A percentile compares a stretch with the other conserved stretches of the same genome.
These are phyloP conservation scores for Orthonychiurus folsomi DNA, from an alignment of 2,888 invertebrate genomes.

Conservation along the genomic window DNA sequence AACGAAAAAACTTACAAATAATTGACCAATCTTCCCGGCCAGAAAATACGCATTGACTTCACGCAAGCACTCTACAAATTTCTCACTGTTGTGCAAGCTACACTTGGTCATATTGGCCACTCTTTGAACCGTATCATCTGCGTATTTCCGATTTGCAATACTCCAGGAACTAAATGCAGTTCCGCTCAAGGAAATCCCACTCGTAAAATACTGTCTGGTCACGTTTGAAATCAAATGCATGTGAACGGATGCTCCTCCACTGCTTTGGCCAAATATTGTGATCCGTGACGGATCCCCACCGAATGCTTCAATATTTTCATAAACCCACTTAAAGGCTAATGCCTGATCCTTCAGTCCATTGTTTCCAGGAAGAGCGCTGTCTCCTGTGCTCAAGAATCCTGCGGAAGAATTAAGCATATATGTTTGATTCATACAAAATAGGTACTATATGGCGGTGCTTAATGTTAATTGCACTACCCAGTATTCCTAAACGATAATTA, in stretches of 20 bases:
- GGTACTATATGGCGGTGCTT: too few relatives aligned
- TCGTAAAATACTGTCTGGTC: constrained; percentile 21
- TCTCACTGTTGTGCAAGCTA: constrained; percentile 17
- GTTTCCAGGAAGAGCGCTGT: constrained; percentile 14
- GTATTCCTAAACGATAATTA: constrained; percentile 26
- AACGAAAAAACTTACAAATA: constrained; percentile 19
- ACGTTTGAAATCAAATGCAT: constrained; percentile 31
- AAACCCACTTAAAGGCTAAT: constrained; percentile 15
- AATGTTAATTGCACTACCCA: too few relatives aligned
- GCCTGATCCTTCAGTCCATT: constrained; percentile 21
- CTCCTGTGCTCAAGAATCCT: constrained; percentile 21
- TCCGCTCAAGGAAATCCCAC: constrained; percentile 29
- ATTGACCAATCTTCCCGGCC: constrained; percentile 21
- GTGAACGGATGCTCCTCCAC: constrained; percentile 28
- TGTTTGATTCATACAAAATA: too few relatives aligned
- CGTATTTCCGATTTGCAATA: constrained; percentile 20
- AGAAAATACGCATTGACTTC: constrained; percentile 20
- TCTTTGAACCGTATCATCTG: constrained; percentile 20
- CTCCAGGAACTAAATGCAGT: constrained; percentile 33
- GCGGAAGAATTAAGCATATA: not conserved
- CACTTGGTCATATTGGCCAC: constrained; percentile 27
- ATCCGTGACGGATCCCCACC: constrained; percentile 7
- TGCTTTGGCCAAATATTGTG: constrained; percentile 9
- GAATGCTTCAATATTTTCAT: constrained; percentile 12
- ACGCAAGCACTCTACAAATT: constrained; percentile 21